Evolutionary conservation across 2,888 invertebrate species (phyloP).

Genomic region (Lacanobia oleracea): DNA sequence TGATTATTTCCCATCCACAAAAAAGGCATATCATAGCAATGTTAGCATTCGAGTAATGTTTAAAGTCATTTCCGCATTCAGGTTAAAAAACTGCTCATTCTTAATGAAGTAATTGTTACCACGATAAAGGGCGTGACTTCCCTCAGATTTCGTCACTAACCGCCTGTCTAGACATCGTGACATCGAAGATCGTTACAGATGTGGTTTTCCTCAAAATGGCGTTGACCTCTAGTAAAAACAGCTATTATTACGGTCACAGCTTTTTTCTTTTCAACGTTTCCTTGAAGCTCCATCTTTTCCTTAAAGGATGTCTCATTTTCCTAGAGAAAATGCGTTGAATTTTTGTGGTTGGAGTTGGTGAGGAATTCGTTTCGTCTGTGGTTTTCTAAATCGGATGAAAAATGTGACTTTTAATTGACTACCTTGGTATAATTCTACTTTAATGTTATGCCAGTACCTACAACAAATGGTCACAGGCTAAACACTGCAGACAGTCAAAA

Average conservation of each 20-base stretch:
- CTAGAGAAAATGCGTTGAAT: not conserved
- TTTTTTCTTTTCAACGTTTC: slow-evolving; percentile 36
- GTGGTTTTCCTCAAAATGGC: slow-evolving; percentile 63
- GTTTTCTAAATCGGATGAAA: not conserved
- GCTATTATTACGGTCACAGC: slow-evolving; percentile 14
- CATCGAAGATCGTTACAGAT: slow-evolving; percentile 32
- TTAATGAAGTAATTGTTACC: slow-evolving; percentile 13
- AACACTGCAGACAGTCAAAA: too few relatives aligned
- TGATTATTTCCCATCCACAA: too few relatives aligned
- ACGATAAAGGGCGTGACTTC: slow-evolving; percentile 28
- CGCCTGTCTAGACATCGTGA: slow-evolving; percentile 55
- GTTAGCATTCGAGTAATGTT: too few relatives aligned
- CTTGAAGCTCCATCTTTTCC: slow-evolving; percentile 15
- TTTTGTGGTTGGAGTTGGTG: not conserved
- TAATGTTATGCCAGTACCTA: too few relatives aligned
- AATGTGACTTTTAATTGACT: too few relatives aligned
- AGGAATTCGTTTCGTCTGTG: not conserved
- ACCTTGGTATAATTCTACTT: too few relatives aligned
- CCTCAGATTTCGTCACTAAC: slow-evolving; percentile 38
- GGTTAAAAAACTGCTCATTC: not conserved
- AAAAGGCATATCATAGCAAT: too few relatives aligned
- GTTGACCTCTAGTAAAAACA: slow-evolving; percentile 52
- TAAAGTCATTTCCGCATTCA: too few relatives aligned
- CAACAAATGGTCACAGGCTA: too few relatives aligned
- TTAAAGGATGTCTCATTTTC: slow-evolving; percentile 9